A percentile compares a stretch with the other conserved stretches of the same genome.
Evolutionary conservation across 1,140 invertebrate genomes (phyloP).

Genomic region (Atopsyche davidsoni): DNA sequence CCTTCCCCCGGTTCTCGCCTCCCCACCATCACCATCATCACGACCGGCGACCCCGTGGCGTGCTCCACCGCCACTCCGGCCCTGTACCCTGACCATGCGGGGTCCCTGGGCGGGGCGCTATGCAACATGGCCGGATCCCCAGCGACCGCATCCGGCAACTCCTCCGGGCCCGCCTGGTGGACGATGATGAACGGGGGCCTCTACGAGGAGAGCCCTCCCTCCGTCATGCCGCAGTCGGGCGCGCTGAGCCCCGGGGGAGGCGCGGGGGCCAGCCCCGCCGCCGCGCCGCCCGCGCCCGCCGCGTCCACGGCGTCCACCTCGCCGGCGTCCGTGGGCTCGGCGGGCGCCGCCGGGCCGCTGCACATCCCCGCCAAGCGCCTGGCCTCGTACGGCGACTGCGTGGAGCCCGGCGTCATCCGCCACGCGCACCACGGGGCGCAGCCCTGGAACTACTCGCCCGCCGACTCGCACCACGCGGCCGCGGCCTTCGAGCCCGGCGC

Average conservation of each 20-base stretch:
- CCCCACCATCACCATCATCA: constrained; percentile 55
- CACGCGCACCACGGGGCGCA: constrained; percentile 65
- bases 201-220: constrained; percentile 69
- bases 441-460: constrained; percentile 62
- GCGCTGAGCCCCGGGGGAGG: constrained; percentile 43
- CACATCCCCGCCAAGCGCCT: constrained; percentile 79
- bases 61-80: constrained; percentile 67
- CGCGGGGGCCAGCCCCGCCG: constrained; percentile 41
- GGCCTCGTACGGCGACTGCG: constrained; percentile 56
- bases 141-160: constrained; percentile 70
- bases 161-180: constrained; percentile 74
- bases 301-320: constrained; percentile 63
- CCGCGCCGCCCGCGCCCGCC: constrained; percentile 48
- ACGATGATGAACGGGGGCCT: constrained; percentile 73
- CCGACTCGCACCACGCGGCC: constrained; percentile 55
- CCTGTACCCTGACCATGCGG: constrained; percentile 72
- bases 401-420: constrained; percentile 64
- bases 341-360: constrained; percentile 54
- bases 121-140: constrained; percentile 66
- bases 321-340: constrained; percentile 59
- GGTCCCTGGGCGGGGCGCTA: constrained; percentile 60
- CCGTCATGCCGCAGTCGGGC: constrained; percentile 50
- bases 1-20: constrained; percentile 28
- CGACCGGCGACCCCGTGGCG: constrained; percentile 72
- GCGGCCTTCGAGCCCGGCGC: constrained; percentile 53